phyloP scores from a whole-genome alignment of 2,888 invertebrate species.

The Nomada fabriciana region DNA sequence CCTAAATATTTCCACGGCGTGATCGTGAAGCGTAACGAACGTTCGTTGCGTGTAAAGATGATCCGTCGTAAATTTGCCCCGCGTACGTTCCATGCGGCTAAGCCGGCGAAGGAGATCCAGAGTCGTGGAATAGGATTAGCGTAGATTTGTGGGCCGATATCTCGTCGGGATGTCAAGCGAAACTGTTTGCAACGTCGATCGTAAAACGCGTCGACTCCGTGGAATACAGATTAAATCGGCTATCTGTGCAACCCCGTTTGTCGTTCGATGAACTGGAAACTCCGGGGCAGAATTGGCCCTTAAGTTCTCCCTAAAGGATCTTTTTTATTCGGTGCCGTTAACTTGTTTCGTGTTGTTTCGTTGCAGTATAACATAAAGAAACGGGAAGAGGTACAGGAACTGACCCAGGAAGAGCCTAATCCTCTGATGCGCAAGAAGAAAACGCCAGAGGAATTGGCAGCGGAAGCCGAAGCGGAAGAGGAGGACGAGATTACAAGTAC shows the following conservation, averaged over 20 bases:
- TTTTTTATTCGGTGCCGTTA: neutral
- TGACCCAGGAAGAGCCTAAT: constrained; percentile 94
- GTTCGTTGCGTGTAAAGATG: constrained; percentile 12
- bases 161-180: constrained; percentile 4
- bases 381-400: constrained; percentile 96
- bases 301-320: neutral
- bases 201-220: constrained; percentile 34
- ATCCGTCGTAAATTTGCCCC: constrained; percentile 29
- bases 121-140: neutral
- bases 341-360: neutral
- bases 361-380: constrained; percentile 99
- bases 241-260: neutral
- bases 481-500: constrained; percentile 98
- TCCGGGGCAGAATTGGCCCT: neutral
- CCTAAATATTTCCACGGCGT: neutral
- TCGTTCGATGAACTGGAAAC: constrained; percentile 13
- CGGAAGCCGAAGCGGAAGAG: constrained; percentile 97
- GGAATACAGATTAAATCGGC: neutral
- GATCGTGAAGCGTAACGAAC: constrained; percentile 33
- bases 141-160: constrained; percentile 31
- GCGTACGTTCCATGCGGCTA: constrained; percentile 28
- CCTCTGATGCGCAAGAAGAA: constrained; percentile 99
- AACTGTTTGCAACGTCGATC: constrained; percentile 32
- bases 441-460: constrained; percentile 98
- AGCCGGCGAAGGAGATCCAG: neutral